These are phyloP conservation scores for Nothobranchius kuhntae DNA, from an alignment of 2,113 vertebrate genomes.

Conservation along the genomic window DNA sequence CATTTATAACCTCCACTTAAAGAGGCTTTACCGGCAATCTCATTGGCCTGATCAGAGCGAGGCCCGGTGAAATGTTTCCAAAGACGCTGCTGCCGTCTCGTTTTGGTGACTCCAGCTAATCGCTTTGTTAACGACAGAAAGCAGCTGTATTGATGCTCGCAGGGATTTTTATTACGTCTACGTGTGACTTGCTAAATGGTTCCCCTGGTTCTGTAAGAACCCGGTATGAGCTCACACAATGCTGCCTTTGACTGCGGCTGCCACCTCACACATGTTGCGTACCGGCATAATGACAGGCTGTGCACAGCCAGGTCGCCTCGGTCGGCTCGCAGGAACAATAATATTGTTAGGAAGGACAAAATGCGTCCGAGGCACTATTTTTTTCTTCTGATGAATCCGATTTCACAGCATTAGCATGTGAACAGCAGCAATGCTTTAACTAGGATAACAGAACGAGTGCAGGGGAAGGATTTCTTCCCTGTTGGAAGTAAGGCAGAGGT, in stretches of 20 bases:
- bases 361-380: constrained; percentile 70
- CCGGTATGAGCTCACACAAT: constrained; percentile 75
- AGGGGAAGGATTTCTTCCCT: constrained; percentile 66
- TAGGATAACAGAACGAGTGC: constrained; percentile 78
- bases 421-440: constrained; percentile 68
- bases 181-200: constrained; percentile 29
- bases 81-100: constrained; percentile 22
- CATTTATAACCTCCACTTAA: constrained; percentile 77
- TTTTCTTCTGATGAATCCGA: constrained; percentile 72
- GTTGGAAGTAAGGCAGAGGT: constrained; percentile 65
- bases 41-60: constrained; percentile 58
- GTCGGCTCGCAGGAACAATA: constrained; percentile 78
- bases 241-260: constrained; percentile 72
- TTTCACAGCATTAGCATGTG: constrained; percentile 76
- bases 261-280: constrained; percentile 72
- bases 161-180: constrained; percentile 45
- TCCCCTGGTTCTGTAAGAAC: constrained; percentile 53
- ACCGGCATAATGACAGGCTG: constrained; percentile 79
- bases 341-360: constrained; percentile 81
- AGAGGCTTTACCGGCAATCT: constrained; percentile 68
- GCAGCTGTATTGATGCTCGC: constrained; percentile 18
- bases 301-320: constrained; percentile 74
- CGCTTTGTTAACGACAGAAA: constrained; percentile 1
- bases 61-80: constrained; percentile 22
- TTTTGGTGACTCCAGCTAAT: constrained; percentile 1